These are phyloP conservation scores for Eonycteris spelaea DNA, from an alignment of 2,113 vertebrate genomes.

Conservation along the genomic window DNA sequence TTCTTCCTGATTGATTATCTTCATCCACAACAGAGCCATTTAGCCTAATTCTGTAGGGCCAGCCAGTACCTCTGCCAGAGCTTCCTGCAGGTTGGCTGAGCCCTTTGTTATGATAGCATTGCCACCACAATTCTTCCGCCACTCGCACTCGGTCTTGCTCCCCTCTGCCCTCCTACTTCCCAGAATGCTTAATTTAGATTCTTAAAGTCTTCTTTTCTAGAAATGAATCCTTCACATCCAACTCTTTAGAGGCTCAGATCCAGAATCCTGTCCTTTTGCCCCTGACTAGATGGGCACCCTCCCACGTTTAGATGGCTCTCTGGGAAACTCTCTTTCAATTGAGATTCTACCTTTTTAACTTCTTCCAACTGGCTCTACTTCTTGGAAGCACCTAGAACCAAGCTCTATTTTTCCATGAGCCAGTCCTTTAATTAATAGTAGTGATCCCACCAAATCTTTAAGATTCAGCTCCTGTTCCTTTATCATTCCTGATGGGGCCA, in stretches of 20 bases:
- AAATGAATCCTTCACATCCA: neutral
- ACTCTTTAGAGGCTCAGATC: neutral
- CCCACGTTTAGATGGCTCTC: neutral
- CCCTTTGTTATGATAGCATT: neutral
- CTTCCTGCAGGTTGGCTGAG: neutral
- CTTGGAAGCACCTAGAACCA: neutral
- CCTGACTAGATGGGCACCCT: neutral
- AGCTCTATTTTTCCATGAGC: neutral
- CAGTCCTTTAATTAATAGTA: neutral
- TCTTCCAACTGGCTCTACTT: neutral
- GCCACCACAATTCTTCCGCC: neutral
- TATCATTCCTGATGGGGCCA: too few relatives aligned
- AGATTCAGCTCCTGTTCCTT: neutral
- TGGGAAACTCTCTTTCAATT: too few relatives aligned
- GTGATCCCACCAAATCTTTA: neutral
- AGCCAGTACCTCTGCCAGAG: neutral
- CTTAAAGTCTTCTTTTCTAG: too few relatives aligned
- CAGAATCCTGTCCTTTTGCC: neutral
- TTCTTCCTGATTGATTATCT: neutral
- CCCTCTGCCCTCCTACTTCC: neutral
- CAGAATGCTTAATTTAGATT: too few relatives aligned
- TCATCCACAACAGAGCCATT: neutral
- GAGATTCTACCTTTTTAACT: neutral
- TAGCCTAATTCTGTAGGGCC: neutral
- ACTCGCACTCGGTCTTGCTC: neutral